A percentile compares a stretch with the other conserved stretches of the same genome.
Evolutionary conservation across 2,113 vertebrate species (phyloP).

Genomic region (Recurvirostra avosetta): DNA sequence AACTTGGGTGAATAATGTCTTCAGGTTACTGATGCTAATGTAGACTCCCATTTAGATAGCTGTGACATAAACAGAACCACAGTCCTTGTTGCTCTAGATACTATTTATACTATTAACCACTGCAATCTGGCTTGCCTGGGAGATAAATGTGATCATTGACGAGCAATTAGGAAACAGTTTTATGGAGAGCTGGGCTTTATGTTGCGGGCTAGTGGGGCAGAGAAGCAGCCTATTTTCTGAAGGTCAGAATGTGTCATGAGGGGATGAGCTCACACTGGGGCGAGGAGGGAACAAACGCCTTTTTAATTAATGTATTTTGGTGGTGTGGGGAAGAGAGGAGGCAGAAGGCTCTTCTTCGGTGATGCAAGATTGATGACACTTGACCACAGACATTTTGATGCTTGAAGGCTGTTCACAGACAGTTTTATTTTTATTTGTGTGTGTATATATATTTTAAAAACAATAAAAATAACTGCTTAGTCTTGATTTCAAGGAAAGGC

Average conservation of each 20-base stretch:
- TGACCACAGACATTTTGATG: constrained; percentile 11
- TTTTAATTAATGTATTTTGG: neutral
- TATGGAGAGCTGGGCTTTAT: neutral
- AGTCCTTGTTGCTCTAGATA: neutral
- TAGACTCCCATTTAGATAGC: neutral
- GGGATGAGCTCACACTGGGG: neutral
- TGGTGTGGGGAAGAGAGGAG: neutral
- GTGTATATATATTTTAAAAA: neutral
- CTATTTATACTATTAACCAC: neutral
- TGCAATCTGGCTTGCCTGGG: neutral
- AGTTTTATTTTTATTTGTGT: neutral
- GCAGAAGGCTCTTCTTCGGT: neutral
- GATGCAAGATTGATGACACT: constrained; percentile 23
- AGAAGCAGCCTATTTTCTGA: neutral
- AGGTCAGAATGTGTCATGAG: neutral
- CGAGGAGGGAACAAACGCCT: neutral
- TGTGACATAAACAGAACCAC: neutral
- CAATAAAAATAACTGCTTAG: neutral
- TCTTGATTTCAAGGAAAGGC: neutral
- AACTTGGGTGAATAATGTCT: neutral
- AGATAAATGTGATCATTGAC: constrained; percentile 1
- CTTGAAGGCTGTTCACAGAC: neutral
- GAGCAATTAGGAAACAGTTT: constrained; percentile 23
- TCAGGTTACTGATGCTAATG: neutral
- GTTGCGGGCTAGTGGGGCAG: neutral